Conservation (phyloP, 2,113 vertebrate species). For the Malurus cyaneus region DNA sequence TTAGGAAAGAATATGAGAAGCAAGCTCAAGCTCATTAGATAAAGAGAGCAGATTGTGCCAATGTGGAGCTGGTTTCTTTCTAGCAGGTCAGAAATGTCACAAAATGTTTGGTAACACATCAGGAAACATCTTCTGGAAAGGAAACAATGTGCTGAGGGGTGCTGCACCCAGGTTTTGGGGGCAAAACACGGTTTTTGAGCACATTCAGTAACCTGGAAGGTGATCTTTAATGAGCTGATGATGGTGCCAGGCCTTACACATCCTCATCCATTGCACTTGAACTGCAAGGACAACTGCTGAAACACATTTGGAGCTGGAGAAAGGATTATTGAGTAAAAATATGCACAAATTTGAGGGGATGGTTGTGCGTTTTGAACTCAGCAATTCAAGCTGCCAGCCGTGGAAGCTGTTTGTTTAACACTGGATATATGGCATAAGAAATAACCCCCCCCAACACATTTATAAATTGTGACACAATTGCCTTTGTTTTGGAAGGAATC, state of each 20-base stretch:
- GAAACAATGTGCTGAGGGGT: background rate
- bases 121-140: background rate
- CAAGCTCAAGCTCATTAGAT: background rate
- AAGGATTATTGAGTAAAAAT: background rate
- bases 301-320: background rate
- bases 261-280: background rate
- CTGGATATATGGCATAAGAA: background rate
- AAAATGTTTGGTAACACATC: background rate
- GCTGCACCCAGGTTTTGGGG: background rate
- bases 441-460: background rate
- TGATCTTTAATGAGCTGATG: background rate
- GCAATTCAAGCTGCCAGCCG: background rate
- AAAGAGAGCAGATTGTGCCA: background rate
- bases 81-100: background rate
- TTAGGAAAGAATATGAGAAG: background rate
- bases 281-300: background rate
- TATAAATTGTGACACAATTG: constrained; percentile 17
- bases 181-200: background rate
- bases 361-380: background rate
- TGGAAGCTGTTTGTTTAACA: background rate
- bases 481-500: constrained; percentile 34
- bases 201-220: background rate
- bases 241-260: background rate
- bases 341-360: background rate
- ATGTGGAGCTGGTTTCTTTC: background rate